Conservation (phyloP, 2,888 invertebrate species). For the Xylocampa areola region DNA sequence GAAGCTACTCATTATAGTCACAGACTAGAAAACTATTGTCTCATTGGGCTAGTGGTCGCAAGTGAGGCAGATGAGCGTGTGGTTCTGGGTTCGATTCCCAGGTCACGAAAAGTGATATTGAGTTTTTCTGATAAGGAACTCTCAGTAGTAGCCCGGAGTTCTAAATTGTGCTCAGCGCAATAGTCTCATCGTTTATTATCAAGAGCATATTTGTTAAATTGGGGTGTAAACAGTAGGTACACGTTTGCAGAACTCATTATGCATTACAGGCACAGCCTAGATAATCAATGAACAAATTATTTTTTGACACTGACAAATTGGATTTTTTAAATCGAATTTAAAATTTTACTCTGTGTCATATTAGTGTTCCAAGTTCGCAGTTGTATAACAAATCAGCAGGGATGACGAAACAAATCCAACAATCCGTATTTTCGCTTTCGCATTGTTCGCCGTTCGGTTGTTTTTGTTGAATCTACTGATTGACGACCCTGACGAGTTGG, state of each 20-base stretch:
- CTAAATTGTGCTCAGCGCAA: too few species aligned
- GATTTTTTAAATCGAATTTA: conserved; percentile 21
- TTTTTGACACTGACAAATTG: conserved; percentile 24
- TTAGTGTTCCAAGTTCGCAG: conserved; percentile 36
- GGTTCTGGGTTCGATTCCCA: too few species aligned
- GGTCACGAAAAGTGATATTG: too few species aligned
- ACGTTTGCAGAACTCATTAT: too few species aligned
- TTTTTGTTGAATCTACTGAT: conserved; percentile 64
- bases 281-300: conserved; percentile 17
- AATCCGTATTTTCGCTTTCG: conserved; percentile 59
- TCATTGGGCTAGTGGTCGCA: too few species aligned
- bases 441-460: conserved; percentile 54
- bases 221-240: too few species aligned
- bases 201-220: too few species aligned
- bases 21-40: conserved; percentile 45
- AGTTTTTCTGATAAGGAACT: too few species aligned
- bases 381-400: conserved; percentile 66
- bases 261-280: conserved; percentile 58
- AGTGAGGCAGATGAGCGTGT: too few species aligned
- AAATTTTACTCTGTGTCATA: conserved; percentile 49
- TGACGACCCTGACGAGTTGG: conserved; percentile 63
- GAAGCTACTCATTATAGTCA: conserved; percentile 61
- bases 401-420: conserved; percentile 67
- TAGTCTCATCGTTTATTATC: too few species aligned
- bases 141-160: too few species aligned